phyloP scores from a whole-genome alignment of 2,888 invertebrate genomes.

The Parelbella ahira region DNA sequence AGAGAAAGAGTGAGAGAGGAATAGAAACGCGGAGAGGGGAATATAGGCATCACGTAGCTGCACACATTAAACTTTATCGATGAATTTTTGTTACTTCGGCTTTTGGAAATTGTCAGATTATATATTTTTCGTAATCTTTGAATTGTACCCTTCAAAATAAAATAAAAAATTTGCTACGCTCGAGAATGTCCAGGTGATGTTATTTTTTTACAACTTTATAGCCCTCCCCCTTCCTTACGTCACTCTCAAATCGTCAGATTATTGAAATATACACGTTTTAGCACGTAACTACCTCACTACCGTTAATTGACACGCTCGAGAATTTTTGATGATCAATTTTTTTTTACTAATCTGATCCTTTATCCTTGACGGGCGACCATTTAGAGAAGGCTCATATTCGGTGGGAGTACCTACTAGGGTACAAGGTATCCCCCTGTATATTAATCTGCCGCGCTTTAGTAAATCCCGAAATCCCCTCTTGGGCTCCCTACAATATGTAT shows the following conservation, averaged over 20 bases:
- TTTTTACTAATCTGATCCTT: conserved; percentile 33
- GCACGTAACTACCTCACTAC: neutral
- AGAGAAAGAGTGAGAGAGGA: no score
- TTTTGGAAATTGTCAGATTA: neutral
- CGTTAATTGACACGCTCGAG: no score
- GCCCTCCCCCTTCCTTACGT: conserved; percentile 27
- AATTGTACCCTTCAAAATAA: conserved; percentile 1
- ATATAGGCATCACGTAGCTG: no score
- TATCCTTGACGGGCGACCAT: conserved; percentile 25
- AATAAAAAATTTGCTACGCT: conserved; percentile 1
- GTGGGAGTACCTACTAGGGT: conserved; percentile 30
- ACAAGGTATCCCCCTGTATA: conserved; percentile 32
- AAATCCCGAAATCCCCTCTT: conserved; percentile 31
- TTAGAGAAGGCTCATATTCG: conserved; percentile 26
- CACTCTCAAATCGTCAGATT: neutral
- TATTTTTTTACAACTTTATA: conserved; percentile 33
- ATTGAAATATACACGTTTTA: conserved; percentile 1
- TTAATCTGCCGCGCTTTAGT: conserved; percentile 33
- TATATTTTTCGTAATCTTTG: conserved; percentile 22
- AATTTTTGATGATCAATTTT: conserved; percentile 16
- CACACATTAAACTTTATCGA: no score
- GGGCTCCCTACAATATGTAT: conserved; percentile 23
- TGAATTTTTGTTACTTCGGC: no score
- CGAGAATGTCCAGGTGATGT: conserved; percentile 7
- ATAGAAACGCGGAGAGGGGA: no score